phyloP scores from a whole-genome alignment of 2,888 invertebrate species.

The Allophyes oxyacanthae region DNA sequence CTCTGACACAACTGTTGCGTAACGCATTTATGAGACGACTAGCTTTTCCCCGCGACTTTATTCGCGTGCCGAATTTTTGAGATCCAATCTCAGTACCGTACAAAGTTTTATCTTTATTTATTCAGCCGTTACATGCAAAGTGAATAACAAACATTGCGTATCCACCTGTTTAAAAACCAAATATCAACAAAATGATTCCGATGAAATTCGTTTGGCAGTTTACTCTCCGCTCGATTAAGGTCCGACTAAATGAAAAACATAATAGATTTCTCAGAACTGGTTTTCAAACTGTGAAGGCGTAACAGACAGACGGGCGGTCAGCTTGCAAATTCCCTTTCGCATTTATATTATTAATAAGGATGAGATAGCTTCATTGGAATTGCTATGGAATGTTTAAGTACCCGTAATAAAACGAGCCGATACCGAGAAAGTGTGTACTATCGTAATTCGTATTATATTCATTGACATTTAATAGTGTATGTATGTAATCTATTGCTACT shows the following conservation, averaged over 20 bases:
- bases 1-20: slow-evolving; percentile 19
- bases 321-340: not conserved
- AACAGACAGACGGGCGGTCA: too few relatives aligned
- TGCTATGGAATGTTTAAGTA: slow-evolving; percentile 5
- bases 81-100: not conserved
- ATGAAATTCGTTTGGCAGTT: too few relatives aligned
- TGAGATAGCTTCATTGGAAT: not conserved
- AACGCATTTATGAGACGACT: slow-evolving; percentile 5
- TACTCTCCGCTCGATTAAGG: too few relatives aligned
- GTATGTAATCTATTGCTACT: slow-evolving; percentile 9
- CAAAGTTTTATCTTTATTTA: too few relatives aligned
- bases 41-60: not conserved
- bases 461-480: slow-evolving; percentile 10
- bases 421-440: slow-evolving; percentile 7
- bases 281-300: too few relatives aligned
- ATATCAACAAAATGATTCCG: too few relatives aligned
- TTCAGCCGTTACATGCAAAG: too few relatives aligned
- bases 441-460: slow-evolving; percentile 13
- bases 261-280: too few relatives aligned
- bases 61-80: not conserved
- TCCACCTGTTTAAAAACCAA: too few relatives aligned
- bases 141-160: too few relatives aligned
- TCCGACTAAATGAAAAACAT: too few relatives aligned
- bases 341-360: not conserved
- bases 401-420: not conserved